phyloP scores from a whole-genome alignment of 1,140 invertebrate species.

The Drosophila nannoptera region DNA sequence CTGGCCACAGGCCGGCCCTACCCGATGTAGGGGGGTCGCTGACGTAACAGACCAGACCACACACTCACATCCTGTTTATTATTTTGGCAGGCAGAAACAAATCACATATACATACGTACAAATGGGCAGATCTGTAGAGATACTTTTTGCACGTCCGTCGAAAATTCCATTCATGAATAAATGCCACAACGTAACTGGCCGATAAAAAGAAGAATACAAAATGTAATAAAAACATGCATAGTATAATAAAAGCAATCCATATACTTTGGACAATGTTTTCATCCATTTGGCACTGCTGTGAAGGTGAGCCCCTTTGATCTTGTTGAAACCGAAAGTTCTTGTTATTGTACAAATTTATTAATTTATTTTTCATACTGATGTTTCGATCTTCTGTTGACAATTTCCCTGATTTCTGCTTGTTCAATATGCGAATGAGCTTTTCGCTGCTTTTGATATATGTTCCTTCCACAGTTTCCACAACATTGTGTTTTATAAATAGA shows the following conservation, averaged over 20 bases:
- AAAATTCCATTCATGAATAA: slow-evolving; percentile 70
- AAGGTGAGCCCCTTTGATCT: slow-evolving; percentile 15
- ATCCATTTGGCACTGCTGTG: slow-evolving; percentile 61
- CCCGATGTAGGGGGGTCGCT: slow-evolving; percentile 39
- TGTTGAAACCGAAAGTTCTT: slow-evolving; percentile 41
- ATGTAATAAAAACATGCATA: slow-evolving; percentile 50
- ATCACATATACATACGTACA: slow-evolving; percentile 14
- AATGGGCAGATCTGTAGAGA: slow-evolving; percentile 17
- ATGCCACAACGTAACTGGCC: slow-evolving; percentile 34
- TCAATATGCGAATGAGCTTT: slow-evolving; percentile 35
- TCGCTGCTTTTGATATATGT: slow-evolving; percentile 7
- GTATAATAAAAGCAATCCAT: slow-evolving; percentile 36
- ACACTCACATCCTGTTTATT: slow-evolving; percentile 67
- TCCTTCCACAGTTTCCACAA: slow-evolving; percentile 45
- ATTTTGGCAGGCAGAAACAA: slow-evolving; percentile 40
- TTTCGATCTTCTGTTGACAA: slow-evolving; percentile 35
- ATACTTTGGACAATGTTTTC: slow-evolving; percentile 69
- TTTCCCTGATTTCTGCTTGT: slow-evolving; percentile 40
- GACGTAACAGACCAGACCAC: slow-evolving; percentile 41
- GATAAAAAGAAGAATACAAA: slow-evolving; percentile 41
- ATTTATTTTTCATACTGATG: not conserved
- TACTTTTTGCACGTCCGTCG: slow-evolving; percentile 14
- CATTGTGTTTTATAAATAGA: slow-evolving; percentile 55
- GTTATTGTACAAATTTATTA: slow-evolving; percentile 16
- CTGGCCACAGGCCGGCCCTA: not conserved